Percentiles rank a stretch among this genome's conserved stretches.
Conservation (phyloP, 2,797 vertebrate genomes). For the Spinus olivaceus region DNA sequence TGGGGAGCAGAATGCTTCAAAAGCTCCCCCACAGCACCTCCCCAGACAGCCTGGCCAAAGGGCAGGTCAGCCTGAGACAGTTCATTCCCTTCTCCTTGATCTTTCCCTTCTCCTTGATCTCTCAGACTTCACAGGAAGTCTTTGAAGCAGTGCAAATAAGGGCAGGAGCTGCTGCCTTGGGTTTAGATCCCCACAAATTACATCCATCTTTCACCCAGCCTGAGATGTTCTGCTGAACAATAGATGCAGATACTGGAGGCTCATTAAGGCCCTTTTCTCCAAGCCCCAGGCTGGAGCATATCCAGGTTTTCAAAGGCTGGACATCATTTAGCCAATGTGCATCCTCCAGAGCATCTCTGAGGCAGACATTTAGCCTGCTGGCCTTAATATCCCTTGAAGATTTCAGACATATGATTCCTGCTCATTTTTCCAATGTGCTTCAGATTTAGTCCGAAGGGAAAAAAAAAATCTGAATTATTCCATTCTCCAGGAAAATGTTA, state of each 20-base stretch:
- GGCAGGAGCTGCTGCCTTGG: conserved; percentile 15
- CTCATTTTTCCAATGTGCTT: neutral
- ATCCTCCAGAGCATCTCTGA: neutral
- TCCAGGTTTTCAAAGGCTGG: conserved; percentile 31
- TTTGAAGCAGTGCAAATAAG: conserved; percentile 43
- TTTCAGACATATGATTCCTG: neutral
- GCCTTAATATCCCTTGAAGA: neutral
- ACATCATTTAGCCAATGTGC: neutral
- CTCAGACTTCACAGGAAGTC: conserved; percentile 40
- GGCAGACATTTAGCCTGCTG: neutral
- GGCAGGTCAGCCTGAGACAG: conserved; percentile 20
- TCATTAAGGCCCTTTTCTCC: neutral
- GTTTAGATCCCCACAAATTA: conserved; percentile 39
- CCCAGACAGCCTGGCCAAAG: neutral
- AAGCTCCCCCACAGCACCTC: neutral
- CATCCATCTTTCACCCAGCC: conserved; percentile 29
- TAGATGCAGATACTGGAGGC: neutral
- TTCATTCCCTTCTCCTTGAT: conserved; percentile 42
- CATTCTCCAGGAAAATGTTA: neutral
- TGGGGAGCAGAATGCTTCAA: neutral
- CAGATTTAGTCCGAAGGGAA: neutral
- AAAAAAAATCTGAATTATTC: neutral
- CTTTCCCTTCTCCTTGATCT: conserved; percentile 47
- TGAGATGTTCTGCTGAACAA: conserved; percentile 10
- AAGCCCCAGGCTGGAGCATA: neutral